These are phyloP conservation scores for Dermolepida albohirtum DNA, from an alignment of 2,888 invertebrate species.

Conservation along the genomic window DNA sequence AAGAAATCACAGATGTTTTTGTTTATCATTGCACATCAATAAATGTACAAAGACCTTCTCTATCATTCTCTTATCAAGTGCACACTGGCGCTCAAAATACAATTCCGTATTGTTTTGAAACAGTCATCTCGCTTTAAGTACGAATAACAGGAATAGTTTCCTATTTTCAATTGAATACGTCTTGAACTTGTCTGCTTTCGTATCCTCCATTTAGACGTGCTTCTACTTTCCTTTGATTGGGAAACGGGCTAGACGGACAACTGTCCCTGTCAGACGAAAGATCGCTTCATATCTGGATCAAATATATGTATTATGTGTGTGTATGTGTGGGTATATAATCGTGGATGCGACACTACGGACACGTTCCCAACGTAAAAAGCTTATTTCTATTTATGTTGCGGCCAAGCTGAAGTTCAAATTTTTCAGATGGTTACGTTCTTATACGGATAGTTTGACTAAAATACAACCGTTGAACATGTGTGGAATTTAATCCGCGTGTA, in stretches of 20 bases:
- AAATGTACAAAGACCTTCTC: conserved; percentile 2
- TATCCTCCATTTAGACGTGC: too few species aligned
- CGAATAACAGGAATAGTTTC: neutral
- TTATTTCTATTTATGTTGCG: conserved; percentile 19
- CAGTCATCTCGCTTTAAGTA: neutral
- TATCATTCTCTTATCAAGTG: conserved; percentile 14
- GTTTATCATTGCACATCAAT: conserved; percentile 27
- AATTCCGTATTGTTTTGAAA: conserved; percentile 10
- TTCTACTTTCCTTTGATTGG: too few species aligned
- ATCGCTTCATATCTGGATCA: too few species aligned
- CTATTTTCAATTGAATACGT: neutral
- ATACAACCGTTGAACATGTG: conserved; percentile 8
- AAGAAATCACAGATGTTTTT: conserved; percentile 15
- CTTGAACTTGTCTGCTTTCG: neutral
- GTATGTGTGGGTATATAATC: neutral
- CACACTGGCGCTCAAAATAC: conserved; percentile 11
- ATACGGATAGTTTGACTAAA: conserved; percentile 16
- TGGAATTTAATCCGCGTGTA: conserved; percentile 19
- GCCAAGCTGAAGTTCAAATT: conserved; percentile 10
- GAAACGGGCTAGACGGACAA: too few species aligned
- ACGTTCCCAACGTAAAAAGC: conserved; percentile 12
- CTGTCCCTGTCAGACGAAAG: too few species aligned
- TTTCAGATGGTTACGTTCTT: conserved; percentile 19
- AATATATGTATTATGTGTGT: too few species aligned
- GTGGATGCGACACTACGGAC: neutral